phyloP scores from a whole-genome alignment of 2,888 invertebrate species.

The Lydus trimaculatus region DNA sequence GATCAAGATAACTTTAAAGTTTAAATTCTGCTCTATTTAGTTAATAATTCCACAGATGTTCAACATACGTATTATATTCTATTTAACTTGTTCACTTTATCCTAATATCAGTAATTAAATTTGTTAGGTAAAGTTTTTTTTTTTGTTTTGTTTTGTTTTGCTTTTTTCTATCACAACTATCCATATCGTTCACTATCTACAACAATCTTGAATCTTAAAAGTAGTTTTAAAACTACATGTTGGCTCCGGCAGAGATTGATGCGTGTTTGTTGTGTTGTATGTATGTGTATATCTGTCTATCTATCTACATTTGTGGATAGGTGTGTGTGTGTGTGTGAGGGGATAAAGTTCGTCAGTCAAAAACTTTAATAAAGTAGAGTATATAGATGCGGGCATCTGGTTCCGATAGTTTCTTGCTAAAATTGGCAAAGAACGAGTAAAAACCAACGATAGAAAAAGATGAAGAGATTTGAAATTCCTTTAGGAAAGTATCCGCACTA shows the following conservation, averaged over 20 bases:
- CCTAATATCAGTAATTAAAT: not conserved
- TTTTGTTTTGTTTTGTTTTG: not conserved
- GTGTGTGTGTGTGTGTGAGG: not conserved
- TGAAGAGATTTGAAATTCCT: not conserved
- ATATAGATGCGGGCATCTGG: not conserved
- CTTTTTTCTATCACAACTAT: not conserved
- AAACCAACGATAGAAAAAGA: not conserved
- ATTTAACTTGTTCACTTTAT: not conserved
- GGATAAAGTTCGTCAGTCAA: constrained; percentile 16
- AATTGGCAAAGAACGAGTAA: not conserved
- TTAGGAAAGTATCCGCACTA: not conserved
- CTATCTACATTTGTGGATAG: not conserved
- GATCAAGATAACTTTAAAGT: too few species aligned
- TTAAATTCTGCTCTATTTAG: too few species aligned
- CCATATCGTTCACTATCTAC: not conserved
- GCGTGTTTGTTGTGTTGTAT: constrained; percentile 1
- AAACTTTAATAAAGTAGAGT: constrained; percentile 16
- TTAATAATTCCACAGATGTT: not conserved
- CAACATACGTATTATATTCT: not conserved
- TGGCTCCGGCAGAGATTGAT: not conserved
- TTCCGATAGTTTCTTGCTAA: constrained; percentile 10
- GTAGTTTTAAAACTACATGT: not conserved
- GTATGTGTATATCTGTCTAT: not conserved
- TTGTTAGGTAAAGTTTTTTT: not conserved
- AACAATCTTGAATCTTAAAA: constrained; percentile 4